Evolutionary conservation across 2,113 vertebrate genomes (phyloP).

Genomic region (Ailuropoda melanoleuca): DNA sequence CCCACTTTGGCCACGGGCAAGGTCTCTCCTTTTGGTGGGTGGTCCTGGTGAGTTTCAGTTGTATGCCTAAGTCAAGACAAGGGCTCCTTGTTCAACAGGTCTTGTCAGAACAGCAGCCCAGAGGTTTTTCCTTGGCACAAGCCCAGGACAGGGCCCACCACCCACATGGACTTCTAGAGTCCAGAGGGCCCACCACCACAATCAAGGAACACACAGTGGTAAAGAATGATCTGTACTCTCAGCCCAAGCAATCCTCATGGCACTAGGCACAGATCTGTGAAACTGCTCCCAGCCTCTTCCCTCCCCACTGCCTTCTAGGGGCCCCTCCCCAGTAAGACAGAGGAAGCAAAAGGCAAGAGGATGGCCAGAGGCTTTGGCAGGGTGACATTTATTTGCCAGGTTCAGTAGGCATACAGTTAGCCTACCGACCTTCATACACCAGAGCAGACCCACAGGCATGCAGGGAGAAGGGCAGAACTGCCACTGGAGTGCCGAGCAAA

Average conservation of each 20-base stretch:
- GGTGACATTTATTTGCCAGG: conserved; percentile 81
- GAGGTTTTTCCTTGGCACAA: not conserved
- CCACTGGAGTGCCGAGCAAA: conserved; percentile 62
- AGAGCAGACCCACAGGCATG: conserved; percentile 81
- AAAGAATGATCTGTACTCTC: not conserved
- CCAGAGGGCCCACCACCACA: not conserved
- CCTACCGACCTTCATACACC: conserved; percentile 77
- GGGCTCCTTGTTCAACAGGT: not conserved
- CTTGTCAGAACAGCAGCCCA: not conserved
- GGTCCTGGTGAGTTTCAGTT: not conserved
- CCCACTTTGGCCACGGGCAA: not conserved
- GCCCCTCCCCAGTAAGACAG: conserved; percentile 64
- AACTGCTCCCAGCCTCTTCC: conserved; percentile 31
- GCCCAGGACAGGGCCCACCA: not conserved
- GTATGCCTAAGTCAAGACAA: not conserved
- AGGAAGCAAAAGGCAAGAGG: conserved; percentile 75
- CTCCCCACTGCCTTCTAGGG: conserved; percentile 52
- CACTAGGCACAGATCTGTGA: not conserved
- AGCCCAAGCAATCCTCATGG: not conserved
- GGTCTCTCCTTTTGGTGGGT: not conserved
- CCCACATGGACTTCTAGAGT: not conserved
- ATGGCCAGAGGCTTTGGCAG: conserved; percentile 75
- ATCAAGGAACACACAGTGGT: not conserved
- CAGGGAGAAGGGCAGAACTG: conserved; percentile 72
- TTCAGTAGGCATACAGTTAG: conserved; percentile 72